phyloP scores from a whole-genome alignment of 2,888 invertebrate genomes.

The Cheilosia pagana region DNA sequence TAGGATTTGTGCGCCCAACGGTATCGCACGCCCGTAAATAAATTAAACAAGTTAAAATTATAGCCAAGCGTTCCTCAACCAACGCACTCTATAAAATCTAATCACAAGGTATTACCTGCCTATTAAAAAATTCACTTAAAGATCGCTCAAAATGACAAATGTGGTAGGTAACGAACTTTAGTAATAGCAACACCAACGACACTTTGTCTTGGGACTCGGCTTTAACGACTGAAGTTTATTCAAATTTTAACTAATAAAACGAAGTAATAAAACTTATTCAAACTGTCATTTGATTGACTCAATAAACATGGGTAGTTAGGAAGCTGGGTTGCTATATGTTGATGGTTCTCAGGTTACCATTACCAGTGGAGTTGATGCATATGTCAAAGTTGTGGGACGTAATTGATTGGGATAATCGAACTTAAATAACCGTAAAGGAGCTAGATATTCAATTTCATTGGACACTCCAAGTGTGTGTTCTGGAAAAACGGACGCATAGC shows the following conservation, averaged over 20 bases:
- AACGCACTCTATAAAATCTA: too few species aligned
- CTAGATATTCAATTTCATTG: neutral
- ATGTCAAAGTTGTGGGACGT: constrained; percentile 21
- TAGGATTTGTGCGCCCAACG: too few species aligned
- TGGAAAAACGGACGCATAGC: constrained; percentile 9
- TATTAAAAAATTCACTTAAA: too few species aligned
- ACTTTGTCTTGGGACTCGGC: neutral
- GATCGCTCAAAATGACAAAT: too few species aligned
- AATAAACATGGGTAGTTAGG: constrained; percentile 25
- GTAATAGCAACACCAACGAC: too few species aligned
- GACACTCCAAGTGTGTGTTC: neutral
- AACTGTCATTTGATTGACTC: constrained; percentile 35
- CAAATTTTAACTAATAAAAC: constrained; percentile 40
- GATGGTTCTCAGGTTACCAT: constrained; percentile 32
- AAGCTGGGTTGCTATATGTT: constrained; percentile 1
- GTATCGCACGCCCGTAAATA: too few species aligned
- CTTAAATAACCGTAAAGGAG: constrained; percentile 16
- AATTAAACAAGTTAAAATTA: too few species aligned
- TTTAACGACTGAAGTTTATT: constrained; percentile 31
- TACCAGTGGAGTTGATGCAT: constrained; percentile 32
- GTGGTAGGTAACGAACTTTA: too few species aligned
- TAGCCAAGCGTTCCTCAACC: too few species aligned
- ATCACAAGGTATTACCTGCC: too few species aligned
- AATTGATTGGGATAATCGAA: constrained; percentile 29
- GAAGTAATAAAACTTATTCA: constrained; percentile 42